Evolutionary conservation across 2,888 invertebrate species (phyloP).

Genomic region (Eretmocerus hayati): DNA sequence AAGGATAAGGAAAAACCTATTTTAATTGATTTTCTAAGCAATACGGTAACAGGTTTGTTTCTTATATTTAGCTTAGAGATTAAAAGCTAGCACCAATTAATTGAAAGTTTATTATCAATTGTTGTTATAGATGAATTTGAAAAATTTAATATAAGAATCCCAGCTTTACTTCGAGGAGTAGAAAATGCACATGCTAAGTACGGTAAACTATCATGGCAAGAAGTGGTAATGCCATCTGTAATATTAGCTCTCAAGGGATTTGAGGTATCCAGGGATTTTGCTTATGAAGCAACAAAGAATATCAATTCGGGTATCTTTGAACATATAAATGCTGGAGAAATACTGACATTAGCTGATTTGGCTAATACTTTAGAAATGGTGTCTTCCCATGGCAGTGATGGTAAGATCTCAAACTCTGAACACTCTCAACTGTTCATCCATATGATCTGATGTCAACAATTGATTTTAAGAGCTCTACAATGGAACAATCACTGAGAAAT

Average conservation of each 20-base stretch:
- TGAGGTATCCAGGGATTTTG: slow-evolving; percentile 48
- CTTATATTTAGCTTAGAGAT: neutral
- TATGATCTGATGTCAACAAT: neutral
- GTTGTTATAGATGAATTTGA: slow-evolving; percentile 20
- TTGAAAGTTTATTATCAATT: neutral
- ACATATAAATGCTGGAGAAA: slow-evolving; percentile 47
- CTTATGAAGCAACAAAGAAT: slow-evolving; percentile 44
- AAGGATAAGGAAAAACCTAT: slow-evolving; percentile 50
- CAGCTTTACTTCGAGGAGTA: slow-evolving; percentile 56
- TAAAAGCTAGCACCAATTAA: neutral
- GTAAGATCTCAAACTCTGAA: slow-evolving; percentile 27
- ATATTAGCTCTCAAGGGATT: slow-evolving; percentile 53
- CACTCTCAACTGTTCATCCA: neutral
- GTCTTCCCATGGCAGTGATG: slow-evolving; percentile 42
- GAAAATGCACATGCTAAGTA: slow-evolving; percentile 52
- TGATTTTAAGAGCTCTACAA: slow-evolving; percentile 41
- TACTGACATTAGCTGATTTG: slow-evolving; percentile 48
- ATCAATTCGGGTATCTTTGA: slow-evolving; percentile 45
- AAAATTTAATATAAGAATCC: slow-evolving; percentile 43
- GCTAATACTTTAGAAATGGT: slow-evolving; percentile 53
- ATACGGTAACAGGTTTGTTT: slow-evolving; percentile 33
- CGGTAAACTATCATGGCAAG: slow-evolving; percentile 55
- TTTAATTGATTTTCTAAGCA: slow-evolving; percentile 53
- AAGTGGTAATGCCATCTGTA: slow-evolving; percentile 55
- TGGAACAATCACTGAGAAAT: slow-evolving; percentile 41